Base-by-base conservation (phyloP, 2,888 invertebrate species). In the Brassicogethes aeneus region DNA sequence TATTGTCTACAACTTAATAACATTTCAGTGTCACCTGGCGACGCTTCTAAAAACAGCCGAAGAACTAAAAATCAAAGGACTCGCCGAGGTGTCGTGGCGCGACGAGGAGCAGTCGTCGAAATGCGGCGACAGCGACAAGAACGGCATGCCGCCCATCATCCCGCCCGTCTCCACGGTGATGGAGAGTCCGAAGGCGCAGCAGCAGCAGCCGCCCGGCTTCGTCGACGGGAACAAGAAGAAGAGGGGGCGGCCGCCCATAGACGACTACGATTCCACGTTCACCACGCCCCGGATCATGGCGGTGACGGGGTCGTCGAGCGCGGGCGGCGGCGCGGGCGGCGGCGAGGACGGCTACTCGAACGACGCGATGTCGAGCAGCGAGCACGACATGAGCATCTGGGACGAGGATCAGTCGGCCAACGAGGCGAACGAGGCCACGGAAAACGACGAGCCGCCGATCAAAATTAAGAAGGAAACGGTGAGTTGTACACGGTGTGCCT, bases 21-120 rank as follows among this genome's bases (percentile, higher is more conserved):
- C 5, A 23, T 73, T 71, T 14, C 70, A 92, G 89, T 85, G 87
- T 45, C 88, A 90, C 62, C 69, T 93, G 52, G 85, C 89, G 15
- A 88, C 90, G 15, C 71, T 93, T 44, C 68, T 93, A 57, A 91
- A 91, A 72, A 92, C 92, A 39, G 93, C 93, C 0, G 92, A 93
- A 67, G 90, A 91, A 65, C 74, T 93, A 15, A 80, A 88, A 64
- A 90, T 93, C 58, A 93, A 93, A 69, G 93, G 92, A 0, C 71
- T 92, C 39, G 90, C 91, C 36, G 90, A 92, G 65, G 88, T 91
- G 10, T 85, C 89, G 51, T 90, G 90, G 85, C 80, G 83, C 53
- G 81, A 82, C 38, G 75, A 76, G 44, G 72, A 72, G 16, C 60
- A 56, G 16, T 49, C 29, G 2, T 42, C 42, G 16, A 48, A 53